Evolutionary conservation across 2,797 vertebrate genomes (phyloP), one percentile per base, ranked within the genome.

Genomic region (Clarias pachynema): DNA sequence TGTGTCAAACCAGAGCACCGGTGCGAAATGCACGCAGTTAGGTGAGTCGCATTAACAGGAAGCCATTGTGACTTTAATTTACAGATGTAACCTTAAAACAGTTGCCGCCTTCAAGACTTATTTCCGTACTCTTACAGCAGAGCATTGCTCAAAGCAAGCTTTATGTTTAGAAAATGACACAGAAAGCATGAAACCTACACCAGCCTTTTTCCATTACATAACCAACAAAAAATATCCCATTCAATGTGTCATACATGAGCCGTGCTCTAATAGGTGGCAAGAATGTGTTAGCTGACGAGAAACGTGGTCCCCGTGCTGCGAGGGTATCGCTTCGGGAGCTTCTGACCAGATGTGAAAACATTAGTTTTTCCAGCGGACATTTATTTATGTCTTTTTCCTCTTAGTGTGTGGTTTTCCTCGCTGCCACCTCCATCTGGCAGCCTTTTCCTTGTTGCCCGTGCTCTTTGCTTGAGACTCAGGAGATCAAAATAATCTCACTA

Each of bases 291-390:
- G 80, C 29, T 79, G 74, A 85, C 26, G 40, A 72, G 84, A 89
- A 87, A 65, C 53, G 57, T 68, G 53, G 56, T 65, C 34, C 69
- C 65, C 5, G 26, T 73, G 34, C 73, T 86, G 56, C 65, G 65
- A 72, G 63, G 75, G 34, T 22, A 72, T n/a, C 62, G 60, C 70
- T 69, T 57, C 16, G 4, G 34, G 70, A 88, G 85, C 81, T 88
- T 84, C 85, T 24, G 62, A 84, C 73, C 84, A 89, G 85, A 86
- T 88, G 85, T 88, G n/a, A 85, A 88, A 86, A 86, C 79, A 73
- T 79, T 79, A 0, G 20, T 82, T 88, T 80, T 82, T 87, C 56
- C 62, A 80, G 24, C 16, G 12, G 5, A 26, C 62, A 66, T 83
- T 83, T 87, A 84, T 86, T 83, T 81, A 79, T 60, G 56, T 77